A percentile compares a stretch with the other conserved stretches of the same genome.
Conservation (phyloP, 2,113 vertebrate genomes). For the Corythoichthys intestinalis region DNA sequence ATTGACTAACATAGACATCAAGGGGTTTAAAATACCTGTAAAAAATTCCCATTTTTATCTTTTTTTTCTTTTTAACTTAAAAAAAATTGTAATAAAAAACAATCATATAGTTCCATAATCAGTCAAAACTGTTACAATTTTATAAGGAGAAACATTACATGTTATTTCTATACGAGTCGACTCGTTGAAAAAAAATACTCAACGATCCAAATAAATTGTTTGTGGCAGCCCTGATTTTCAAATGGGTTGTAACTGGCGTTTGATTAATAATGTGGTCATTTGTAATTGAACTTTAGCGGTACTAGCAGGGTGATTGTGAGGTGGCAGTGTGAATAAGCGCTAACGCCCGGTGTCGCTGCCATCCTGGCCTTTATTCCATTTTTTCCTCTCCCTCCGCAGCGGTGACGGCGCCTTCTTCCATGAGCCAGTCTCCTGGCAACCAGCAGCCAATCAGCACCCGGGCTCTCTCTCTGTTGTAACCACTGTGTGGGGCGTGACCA, state of each 20-base stretch:
- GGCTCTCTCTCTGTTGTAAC: slow-evolving; percentile 93
- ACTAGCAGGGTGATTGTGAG: background rate
- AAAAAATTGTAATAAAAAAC: too few relatives aligned
- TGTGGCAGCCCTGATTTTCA: background rate
- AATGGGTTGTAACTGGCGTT: background rate
- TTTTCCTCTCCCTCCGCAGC: background rate
- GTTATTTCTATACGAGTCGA: background rate
- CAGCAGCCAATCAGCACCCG: slow-evolving; percentile 82
- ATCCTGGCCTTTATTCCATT: background rate
- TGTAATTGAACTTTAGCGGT: background rate
- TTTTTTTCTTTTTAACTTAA: too few relatives aligned
- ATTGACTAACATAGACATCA: too few relatives aligned
- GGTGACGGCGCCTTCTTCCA: slow-evolving; percentile 67
- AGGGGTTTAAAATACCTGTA: too few relatives aligned
- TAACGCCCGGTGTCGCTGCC: background rate
- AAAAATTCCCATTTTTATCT: too few relatives aligned
- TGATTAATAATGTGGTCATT: background rate
- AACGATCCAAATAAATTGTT: too few relatives aligned
- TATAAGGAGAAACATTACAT: too few relatives aligned
- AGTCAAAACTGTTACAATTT: too few relatives aligned
- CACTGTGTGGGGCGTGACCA: slow-evolving; percentile 92
- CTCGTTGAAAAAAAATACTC: too few relatives aligned
- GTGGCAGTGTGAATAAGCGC: background rate
- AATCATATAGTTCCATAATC: too few relatives aligned
- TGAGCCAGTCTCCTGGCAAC: slow-evolving; percentile 77